phyloP scores from a whole-genome alignment of 2,113 vertebrate genomes.

The Mobula birostris region DNA sequence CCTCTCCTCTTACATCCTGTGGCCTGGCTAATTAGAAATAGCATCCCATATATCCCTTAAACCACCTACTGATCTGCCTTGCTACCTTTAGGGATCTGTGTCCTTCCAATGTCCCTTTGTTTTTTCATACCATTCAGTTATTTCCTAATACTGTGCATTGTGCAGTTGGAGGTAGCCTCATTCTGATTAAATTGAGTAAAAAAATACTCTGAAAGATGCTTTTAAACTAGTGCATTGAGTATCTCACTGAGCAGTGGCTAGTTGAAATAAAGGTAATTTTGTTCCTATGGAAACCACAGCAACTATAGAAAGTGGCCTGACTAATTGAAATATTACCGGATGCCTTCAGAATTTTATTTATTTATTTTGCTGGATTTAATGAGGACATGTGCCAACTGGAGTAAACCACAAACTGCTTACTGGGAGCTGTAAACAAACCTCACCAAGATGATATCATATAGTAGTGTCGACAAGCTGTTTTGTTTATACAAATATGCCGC shows the following conservation, averaged over 20 bases:
- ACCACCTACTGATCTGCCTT: no score
- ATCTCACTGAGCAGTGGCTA: neutral
- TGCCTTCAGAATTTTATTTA: neutral
- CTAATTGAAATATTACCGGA: neutral
- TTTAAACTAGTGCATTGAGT: neutral
- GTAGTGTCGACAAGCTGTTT: neutral
- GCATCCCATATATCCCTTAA: no score
- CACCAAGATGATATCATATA: neutral
- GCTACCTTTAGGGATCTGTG: no score
- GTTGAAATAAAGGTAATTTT: neutral
- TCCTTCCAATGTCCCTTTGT: no score
- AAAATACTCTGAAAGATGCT: neutral
- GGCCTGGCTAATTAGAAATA: no score
- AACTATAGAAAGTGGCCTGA: neutral
- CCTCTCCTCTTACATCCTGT: no score
- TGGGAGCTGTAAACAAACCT: neutral
- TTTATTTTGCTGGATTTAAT: neutral
- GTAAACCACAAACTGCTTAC: neutral
- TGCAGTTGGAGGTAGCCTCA: neutral
- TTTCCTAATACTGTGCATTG: no score
- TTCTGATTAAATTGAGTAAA: neutral
- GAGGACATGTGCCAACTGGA: neutral
- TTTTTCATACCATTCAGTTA: no score
- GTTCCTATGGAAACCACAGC: constrained; percentile 1
- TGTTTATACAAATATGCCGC: neutral